Conservation (phyloP, 2,797 vertebrate species). For the Capromys pilorides region DNA sequence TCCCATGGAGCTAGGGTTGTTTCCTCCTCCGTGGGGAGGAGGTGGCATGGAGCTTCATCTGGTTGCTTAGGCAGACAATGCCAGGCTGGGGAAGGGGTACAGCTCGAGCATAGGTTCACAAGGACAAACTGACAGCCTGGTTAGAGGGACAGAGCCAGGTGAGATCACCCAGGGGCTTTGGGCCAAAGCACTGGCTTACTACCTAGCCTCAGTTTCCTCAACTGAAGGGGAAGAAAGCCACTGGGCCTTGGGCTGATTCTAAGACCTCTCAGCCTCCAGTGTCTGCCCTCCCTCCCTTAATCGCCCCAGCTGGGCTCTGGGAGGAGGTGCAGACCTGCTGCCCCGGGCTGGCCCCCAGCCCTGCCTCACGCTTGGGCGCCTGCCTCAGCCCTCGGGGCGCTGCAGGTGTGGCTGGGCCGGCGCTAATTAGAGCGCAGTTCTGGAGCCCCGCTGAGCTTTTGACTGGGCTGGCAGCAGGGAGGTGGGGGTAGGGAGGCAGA, state of each 20-base stretch:
- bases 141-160: neutral
- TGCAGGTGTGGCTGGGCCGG: conserved; percentile 95
- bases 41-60: neutral
- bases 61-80: neutral
- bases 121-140: neutral
- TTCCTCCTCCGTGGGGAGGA: neutral
- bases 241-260: conserved; percentile 14
- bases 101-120: neutral
- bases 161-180: neutral
- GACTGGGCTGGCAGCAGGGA: conserved; percentile 77
- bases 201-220: neutral
- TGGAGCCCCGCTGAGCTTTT: conserved; percentile 89
- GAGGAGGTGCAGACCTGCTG: conserved; percentile 62
- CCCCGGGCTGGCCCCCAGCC: conserved; percentile 65
- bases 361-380: conserved; percentile 81
- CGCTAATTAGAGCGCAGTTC: conserved; percentile 95
- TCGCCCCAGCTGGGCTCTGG: conserved; percentile 11
- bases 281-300: conserved; percentile 29
- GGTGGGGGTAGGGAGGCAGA: conserved; percentile 55
- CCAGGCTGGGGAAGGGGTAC: neutral
- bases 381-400: conserved; percentile 83
- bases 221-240: neutral
- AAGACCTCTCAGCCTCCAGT: conserved; percentile 10
- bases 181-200: neutral
- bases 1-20: neutral